Percentiles rank a stretch among this genome's conserved stretches.
Evolutionary conservation across 2,888 invertebrate species (phyloP).

Genomic region (Pinctada fucata): DNA sequence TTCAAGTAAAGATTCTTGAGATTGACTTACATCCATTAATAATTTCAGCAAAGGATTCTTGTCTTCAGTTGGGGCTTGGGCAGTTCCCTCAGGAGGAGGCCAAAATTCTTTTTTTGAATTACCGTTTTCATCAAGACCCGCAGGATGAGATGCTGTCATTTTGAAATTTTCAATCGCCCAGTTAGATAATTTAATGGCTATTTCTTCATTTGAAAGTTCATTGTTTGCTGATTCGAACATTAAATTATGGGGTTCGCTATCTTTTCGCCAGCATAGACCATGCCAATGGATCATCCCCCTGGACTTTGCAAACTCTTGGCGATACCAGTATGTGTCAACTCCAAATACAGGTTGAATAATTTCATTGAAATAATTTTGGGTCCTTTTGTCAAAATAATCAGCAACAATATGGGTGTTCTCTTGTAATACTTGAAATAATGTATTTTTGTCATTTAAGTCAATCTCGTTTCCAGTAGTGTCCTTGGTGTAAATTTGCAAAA

Average conservation of each 20-base stretch:
- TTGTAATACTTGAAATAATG: slow-evolving; percentile 33
- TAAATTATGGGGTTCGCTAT: slow-evolving; percentile 43
- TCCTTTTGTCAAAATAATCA: slow-evolving; percentile 47
- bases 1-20: slow-evolving; percentile 47
- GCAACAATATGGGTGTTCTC: slow-evolving; percentile 42
- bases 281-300: slow-evolving; percentile 51
- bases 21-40: slow-evolving; percentile 46
- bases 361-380: slow-evolving; percentile 35
- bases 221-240: slow-evolving; percentile 31
- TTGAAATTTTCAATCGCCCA: slow-evolving; percentile 39
- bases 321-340: slow-evolving; percentile 48
- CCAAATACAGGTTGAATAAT: slow-evolving; percentile 45
- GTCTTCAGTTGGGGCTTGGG: slow-evolving; percentile 46
- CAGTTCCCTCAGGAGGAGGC: slow-evolving; percentile 56
- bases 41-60: slow-evolving; percentile 52
- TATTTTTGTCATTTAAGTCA: slow-evolving; percentile 14
- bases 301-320: slow-evolving; percentile 45
- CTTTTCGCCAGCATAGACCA: slow-evolving; percentile 47
- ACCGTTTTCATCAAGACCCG: slow-evolving; percentile 41
- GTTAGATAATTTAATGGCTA: slow-evolving; percentile 28
- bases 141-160: slow-evolving; percentile 48
- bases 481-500: background rate
- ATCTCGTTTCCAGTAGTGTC: slow-evolving; percentile 25
- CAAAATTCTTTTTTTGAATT: slow-evolving; percentile 49
- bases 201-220: slow-evolving; percentile 33